These are phyloP conservation scores for Palloptera scutellata DNA, from an alignment of 2,888 invertebrate species.

Conservation along the genomic window DNA sequence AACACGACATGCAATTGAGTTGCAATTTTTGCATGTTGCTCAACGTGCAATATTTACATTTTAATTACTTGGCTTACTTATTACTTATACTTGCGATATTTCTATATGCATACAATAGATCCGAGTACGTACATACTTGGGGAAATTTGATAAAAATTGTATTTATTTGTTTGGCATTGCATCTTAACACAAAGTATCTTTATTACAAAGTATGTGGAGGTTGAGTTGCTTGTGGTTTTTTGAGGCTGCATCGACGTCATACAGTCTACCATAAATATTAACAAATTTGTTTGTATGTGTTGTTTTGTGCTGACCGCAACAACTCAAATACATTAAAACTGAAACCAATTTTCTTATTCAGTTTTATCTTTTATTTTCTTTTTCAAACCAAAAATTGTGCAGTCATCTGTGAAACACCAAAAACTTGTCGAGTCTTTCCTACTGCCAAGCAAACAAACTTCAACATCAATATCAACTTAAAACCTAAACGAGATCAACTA, in stretches of 20 bases:
- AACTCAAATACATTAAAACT: background rate
- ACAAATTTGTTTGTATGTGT: background rate
- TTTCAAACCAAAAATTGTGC: conserved; percentile 45
- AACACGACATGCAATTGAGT: too few species aligned
- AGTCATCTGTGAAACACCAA: conserved; percentile 50
- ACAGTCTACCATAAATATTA: conserved; percentile 47
- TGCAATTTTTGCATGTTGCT: too few species aligned
- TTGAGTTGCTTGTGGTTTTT: conserved; percentile 43
- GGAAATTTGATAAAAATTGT: conserved; percentile 22
- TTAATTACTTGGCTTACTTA: too few species aligned
- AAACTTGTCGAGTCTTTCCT: too few species aligned
- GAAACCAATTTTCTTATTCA: background rate
- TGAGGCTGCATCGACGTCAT: conserved; percentile 45
- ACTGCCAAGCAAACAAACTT: background rate
- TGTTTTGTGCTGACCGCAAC: background rate
- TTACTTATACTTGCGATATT: background rate
- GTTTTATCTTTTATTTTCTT: too few species aligned
- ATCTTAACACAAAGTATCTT: too few species aligned
- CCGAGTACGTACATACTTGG: background rate
- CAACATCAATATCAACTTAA: background rate
- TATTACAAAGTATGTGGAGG: too few species aligned
- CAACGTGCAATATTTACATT: too few species aligned
- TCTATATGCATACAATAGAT: conserved; percentile 15
- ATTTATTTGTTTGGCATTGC: background rate
- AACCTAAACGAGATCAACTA: background rate